These are phyloP conservation scores for Brachionichthys hirsutus DNA, from an alignment of 2,113 vertebrate species.

Conservation along the genomic window DNA sequence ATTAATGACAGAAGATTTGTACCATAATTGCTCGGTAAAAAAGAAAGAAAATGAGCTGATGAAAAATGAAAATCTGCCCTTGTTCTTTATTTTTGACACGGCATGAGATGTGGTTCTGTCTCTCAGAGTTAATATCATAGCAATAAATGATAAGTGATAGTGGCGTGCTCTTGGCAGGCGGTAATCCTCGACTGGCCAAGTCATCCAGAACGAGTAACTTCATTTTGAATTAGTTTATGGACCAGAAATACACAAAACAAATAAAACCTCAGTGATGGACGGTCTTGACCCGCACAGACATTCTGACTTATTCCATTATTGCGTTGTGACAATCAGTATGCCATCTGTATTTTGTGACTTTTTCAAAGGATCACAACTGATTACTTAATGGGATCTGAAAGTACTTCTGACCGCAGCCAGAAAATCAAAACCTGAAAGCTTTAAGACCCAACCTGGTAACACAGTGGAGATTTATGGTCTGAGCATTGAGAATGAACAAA, in stretches of 20 bases:
- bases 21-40: conserved; percentile 14
- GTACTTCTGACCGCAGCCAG: conserved; percentile 16
- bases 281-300: neutral
- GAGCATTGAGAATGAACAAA: conserved; percentile 33
- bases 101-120: conserved; percentile 11
- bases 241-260: conserved; percentile 7
- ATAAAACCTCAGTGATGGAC: neutral
- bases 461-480: conserved; percentile 25
- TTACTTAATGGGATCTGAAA: conserved; percentile 15
- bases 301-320: conserved; percentile 16
- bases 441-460: conserved; percentile 15
- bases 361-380: conserved; percentile 9
- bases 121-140: conserved; percentile 17
- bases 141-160: conserved; percentile 20
- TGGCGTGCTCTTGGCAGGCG: conserved; percentile 32
- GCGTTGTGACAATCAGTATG: conserved; percentile 3
- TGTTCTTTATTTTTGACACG: conserved; percentile 5
- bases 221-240: conserved; percentile 22
- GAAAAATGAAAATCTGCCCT: neutral
- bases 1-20: conserved; percentile 9
- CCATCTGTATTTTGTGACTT: conserved; percentile 22
- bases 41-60: neutral
- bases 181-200: conserved; percentile 16
- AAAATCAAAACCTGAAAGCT: conserved; percentile 25
- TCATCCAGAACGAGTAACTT: conserved; percentile 11